Evolutionary conservation across 1,140 invertebrate genomes (phyloP).

Genomic region (Euglossa dilemma): DNA sequence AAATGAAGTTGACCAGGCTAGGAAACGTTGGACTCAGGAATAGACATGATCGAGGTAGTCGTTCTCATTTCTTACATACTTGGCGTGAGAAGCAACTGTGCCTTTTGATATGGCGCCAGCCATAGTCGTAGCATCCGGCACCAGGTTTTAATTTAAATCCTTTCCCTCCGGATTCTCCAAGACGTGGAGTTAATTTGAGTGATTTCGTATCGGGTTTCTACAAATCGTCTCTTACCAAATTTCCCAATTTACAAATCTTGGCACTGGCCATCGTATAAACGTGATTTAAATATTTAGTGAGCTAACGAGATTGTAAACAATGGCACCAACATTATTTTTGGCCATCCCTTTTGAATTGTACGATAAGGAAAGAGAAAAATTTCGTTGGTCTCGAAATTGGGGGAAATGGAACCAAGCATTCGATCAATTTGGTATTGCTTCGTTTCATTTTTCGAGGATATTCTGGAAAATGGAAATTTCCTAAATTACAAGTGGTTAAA

Average conservation of each 20-base stretch:
- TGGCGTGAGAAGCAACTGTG: constrained; percentile 47
- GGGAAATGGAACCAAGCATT: background rate
- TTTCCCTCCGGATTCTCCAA: background rate
- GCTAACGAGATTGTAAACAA: constrained; percentile 17
- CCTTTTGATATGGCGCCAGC: constrained; percentile 53
- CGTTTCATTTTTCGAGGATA: background rate
- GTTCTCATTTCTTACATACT: constrained; percentile 55
- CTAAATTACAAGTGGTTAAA: no score
- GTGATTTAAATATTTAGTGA: constrained; percentile 6
- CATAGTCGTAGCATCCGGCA: constrained; percentile 41
- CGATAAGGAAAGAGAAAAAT: background rate
- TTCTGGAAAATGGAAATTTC: background rate
- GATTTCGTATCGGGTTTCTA: background rate
- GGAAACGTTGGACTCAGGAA: constrained; percentile 40
- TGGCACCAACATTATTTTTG: background rate
- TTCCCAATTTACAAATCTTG: constrained; percentile 27
- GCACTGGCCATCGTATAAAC: background rate
- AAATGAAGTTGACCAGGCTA: constrained; percentile 27
- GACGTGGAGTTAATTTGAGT: constrained; percentile 8
- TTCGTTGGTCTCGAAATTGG: background rate
- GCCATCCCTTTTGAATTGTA: background rate
- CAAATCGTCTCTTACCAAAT: constrained; percentile 1
- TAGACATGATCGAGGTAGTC: constrained; percentile 48
- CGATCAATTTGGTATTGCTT: background rate
- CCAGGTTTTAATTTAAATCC: constrained; percentile 19